These are phyloP conservation scores for Conistra vaccinii DNA, from an alignment of 2,888 invertebrate genomes.

Conservation along the genomic window DNA sequence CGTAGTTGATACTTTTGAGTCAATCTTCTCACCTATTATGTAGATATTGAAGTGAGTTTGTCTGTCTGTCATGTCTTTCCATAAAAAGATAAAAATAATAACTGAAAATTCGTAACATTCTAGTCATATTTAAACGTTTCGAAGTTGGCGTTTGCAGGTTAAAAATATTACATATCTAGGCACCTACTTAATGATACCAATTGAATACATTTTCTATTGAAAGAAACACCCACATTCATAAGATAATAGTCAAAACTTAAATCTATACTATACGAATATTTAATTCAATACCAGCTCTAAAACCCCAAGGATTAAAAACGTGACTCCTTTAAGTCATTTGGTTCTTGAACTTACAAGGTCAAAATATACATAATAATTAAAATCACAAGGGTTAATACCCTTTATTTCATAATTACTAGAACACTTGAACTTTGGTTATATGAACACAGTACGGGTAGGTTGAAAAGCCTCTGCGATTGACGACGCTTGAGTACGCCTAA, in stretches of 20 bases:
- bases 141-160: neutral
- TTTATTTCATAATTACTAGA: constrained; percentile 13
- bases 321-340: constrained; percentile 23
- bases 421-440: constrained; percentile 15
- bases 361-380: constrained; percentile 44
- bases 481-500: neutral
- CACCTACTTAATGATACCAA: neutral
- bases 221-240: neutral
- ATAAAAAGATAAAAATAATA: neutral
- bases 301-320: constrained; percentile 31
- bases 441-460: neutral
- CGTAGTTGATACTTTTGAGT: neutral
- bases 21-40: neutral
- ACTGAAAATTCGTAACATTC: neutral
- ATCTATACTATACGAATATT: too few species aligned
- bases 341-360: constrained; percentile 27
- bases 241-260: neutral
- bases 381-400: constrained; percentile 22
- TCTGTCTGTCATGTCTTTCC: too few species aligned
- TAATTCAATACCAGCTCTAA: constrained; percentile 5
- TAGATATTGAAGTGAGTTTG: neutral
- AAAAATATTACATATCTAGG: neutral
- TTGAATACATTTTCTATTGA: neutral
- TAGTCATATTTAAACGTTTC: neutral
- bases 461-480: neutral